Percentiles rank a stretch among this genome's conserved stretches.
Evolutionary conservation across 2,888 invertebrate genomes (phyloP).

Genomic region (Himalopsyche japonica): DNA sequence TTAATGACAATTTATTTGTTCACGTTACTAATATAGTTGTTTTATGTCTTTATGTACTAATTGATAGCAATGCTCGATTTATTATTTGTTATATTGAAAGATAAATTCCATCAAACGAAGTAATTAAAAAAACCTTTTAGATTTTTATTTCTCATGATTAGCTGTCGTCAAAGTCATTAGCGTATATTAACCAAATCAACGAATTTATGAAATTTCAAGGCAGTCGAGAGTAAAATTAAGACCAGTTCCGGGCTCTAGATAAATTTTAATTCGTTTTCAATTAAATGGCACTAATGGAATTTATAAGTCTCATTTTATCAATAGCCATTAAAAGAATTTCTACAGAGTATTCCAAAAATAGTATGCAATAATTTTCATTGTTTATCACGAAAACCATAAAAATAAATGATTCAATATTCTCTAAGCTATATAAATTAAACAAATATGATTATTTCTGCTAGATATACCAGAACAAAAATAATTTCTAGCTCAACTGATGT

Average conservation of each 20-base stretch:
- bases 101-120: not conserved
- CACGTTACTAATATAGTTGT: no score
- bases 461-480: no score
- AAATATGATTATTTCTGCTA: no score
- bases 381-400: no score
- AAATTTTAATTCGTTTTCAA: conserved; percentile 39
- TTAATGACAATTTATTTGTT: no score
- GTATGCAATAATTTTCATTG: no score
- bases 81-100: not conserved
- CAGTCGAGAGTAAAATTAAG: conserved; percentile 21
- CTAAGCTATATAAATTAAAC: no score
- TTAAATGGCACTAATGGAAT: conserved; percentile 28
- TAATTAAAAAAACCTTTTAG: conserved; percentile 24
- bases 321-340: not conserved
- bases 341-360: not conserved
- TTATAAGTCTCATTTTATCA: conserved; percentile 34
- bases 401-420: no score
- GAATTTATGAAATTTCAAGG: conserved; percentile 36
- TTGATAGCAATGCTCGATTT: not conserved
- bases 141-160: conserved; percentile 28
- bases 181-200: conserved; percentile 35
- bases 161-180: conserved; percentile 25
- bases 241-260: conserved; percentile 25
- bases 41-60: no score
- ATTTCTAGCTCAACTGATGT: no score